Evolutionary conservation across 35 echinoderm and acorn worm species (phyloP).

Genomic region (Chiridota heheva): DNA sequence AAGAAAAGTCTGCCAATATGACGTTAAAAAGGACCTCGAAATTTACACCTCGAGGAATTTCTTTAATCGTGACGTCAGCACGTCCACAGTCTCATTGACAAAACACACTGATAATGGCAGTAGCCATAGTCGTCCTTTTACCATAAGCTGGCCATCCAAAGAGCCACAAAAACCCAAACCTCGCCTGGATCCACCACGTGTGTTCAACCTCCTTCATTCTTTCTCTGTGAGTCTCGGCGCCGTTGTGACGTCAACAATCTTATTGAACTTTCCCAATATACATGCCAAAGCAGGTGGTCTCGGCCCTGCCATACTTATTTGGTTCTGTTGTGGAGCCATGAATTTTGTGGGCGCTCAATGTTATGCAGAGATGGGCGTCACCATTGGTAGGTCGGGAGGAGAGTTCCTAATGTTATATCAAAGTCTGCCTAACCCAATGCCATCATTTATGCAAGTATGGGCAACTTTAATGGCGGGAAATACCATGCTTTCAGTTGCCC

Average conservation of each 20-base stretch:
- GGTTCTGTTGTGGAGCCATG: conserved; percentile 64
- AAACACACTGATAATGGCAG: too few relatives aligned
- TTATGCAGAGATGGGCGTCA: conserved; percentile 69
- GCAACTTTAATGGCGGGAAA: conserved; percentile 52
- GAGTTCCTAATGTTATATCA: conserved; percentile 72
- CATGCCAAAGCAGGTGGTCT: conserved; percentile 55
- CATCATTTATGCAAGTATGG: conserved; percentile 84
- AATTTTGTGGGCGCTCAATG: conserved; percentile 75
- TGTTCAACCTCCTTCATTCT: conserved; percentile 25
- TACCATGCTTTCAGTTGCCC: conserved; percentile 35
- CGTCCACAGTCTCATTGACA: too few relatives aligned
- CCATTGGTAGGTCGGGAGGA: conserved; percentile 42
- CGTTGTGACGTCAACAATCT: conserved; percentile 30
- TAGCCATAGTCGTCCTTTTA: too few relatives aligned
- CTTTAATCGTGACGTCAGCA: too few relatives aligned
- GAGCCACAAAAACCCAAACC: too few relatives aligned
- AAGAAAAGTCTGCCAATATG: too few relatives aligned
- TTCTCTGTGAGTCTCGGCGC: conserved; percentile 51
- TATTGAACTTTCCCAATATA: conserved; percentile 41
- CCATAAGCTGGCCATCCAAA: too few relatives aligned
- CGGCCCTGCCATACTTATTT: conserved; percentile 51
- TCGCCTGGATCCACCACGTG: conserved; percentile 28
- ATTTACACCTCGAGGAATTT: too few relatives aligned
- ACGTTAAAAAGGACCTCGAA: too few relatives aligned
- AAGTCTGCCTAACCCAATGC: conserved; percentile 46